Conservation (phyloP, 2,113 vertebrate genomes). For the Coreoperca whiteheadi region DNA sequence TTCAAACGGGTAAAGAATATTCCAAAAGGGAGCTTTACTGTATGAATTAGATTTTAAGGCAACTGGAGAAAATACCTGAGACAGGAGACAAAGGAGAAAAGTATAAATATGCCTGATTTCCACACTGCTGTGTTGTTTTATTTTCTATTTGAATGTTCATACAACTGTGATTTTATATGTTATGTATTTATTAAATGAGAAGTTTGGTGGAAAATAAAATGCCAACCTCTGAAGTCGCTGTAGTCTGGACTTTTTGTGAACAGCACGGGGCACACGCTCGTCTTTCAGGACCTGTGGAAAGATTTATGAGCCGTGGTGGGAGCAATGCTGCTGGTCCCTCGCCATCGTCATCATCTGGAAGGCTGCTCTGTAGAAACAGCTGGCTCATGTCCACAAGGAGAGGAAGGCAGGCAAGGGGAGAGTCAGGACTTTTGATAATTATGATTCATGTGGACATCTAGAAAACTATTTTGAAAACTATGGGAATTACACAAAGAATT, state of each 20-base stretch:
- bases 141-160: conserved; percentile 59
- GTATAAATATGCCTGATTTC: conserved; percentile 20
- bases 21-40: conserved; percentile 42
- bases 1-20: conserved; percentile 39
- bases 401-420: conserved; percentile 44
- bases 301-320: conserved; percentile 45
- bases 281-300: conserved; percentile 46
- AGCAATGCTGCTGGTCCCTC: conserved; percentile 38
- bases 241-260: conserved; percentile 23
- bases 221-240: not conserved
- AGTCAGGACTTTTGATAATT: conserved; percentile 60
- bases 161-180: conserved; percentile 58
- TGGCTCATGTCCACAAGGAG: conserved; percentile 59
- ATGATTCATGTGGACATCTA: conserved; percentile 37
- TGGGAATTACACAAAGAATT: not conserved
- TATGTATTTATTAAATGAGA: conserved; percentile 71
- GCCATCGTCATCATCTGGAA: conserved; percentile 59
- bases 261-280: not conserved
- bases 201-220: conserved; percentile 51
- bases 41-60: not conserved
- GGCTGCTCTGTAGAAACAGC: conserved; percentile 54
- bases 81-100: conserved; percentile 22
- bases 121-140: conserved; percentile 47
- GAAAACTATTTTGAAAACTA: no score
- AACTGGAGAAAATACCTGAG: conserved; percentile 19